These are phyloP conservation scores for Nymphalis polychloros DNA, from an alignment of 2,888 invertebrate species.

Conservation along the genomic window DNA sequence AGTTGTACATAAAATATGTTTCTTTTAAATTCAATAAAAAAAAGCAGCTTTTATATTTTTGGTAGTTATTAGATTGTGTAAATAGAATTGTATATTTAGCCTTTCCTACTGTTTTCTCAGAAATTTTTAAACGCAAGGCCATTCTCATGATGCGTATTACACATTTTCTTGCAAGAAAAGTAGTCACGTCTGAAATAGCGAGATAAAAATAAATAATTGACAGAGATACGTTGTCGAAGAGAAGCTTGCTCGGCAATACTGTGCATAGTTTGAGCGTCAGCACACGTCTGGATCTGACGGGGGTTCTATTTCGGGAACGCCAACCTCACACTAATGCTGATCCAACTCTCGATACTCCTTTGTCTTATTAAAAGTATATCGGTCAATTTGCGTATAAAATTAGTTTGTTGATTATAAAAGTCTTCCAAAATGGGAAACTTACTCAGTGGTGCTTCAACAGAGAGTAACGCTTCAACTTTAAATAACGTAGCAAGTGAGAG, in stretches of 20 bases:
- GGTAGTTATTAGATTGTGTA: neutral
- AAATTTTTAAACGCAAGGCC: slow-evolving; percentile 40
- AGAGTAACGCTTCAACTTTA: slow-evolving; percentile 48
- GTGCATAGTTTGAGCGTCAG: slow-evolving; percentile 56
- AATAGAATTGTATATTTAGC: neutral
- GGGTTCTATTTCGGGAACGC: slow-evolving; percentile 71
- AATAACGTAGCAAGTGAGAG: slow-evolving; percentile 59
- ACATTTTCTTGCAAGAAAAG: slow-evolving; percentile 40
- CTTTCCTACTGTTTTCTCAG: slow-evolving; percentile 9
- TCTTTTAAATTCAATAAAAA: too few species aligned
- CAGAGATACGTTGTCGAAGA: slow-evolving; percentile 60
- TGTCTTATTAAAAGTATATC: slow-evolving; percentile 74
- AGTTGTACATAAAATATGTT: too few species aligned
- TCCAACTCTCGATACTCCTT: slow-evolving; percentile 70
- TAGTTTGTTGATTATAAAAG: slow-evolving; percentile 71
- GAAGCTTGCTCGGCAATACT: slow-evolving; percentile 51
- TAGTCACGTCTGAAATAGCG: slow-evolving; percentile 58
- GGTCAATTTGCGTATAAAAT: slow-evolving; percentile 64
- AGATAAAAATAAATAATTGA: slow-evolving; percentile 72
- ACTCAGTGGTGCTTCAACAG: slow-evolving; percentile 64
- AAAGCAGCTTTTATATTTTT: neutral
- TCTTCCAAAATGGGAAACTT: slow-evolving; percentile 76
- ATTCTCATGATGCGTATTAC: slow-evolving; percentile 41
- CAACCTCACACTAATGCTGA: slow-evolving; percentile 61
- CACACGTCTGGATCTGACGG: slow-evolving; percentile 73